phyloP scores from a whole-genome alignment of 2,888 invertebrate species.

The Aricia artaxerxes region DNA sequence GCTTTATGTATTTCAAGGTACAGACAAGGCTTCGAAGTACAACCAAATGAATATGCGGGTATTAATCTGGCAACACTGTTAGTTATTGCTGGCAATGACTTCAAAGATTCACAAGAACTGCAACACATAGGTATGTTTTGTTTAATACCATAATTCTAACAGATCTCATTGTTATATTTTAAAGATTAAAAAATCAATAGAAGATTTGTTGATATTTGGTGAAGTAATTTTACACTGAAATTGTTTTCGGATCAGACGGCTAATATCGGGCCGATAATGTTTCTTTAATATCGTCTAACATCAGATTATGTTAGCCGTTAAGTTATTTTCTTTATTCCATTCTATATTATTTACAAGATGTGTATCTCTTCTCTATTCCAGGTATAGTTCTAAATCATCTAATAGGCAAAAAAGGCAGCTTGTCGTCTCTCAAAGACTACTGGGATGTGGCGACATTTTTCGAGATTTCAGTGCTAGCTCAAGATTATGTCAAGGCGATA shows the following conservation, averaged over 20 bases:
- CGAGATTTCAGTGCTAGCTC: conserved; percentile 97
- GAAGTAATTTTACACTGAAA: no score
- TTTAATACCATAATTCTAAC: neutral
- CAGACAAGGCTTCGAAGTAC: conserved; percentile 97
- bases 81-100: conserved; percentile 97
- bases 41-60: conserved; percentile 99
- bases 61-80: conserved; percentile 98
- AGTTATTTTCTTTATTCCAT: no score
- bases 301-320: no score
- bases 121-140: conserved; percentile 87
- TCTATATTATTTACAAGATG: no score
- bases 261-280: no score
- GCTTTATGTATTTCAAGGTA: conserved; percentile 77
- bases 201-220: no score
- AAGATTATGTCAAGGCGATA: conserved; percentile 97
- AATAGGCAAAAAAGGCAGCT: conserved; percentile 98
- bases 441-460: conserved; percentile 99
- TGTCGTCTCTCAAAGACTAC: conserved; percentile 95
- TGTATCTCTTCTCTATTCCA: conserved; percentile 53
- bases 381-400: conserved; percentile 97
- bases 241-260: no score
- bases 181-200: no score
- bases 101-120: conserved; percentile 93
- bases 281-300: no score
- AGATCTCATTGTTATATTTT: no score